Percentiles rank a stretch among this genome's conserved stretches.
These are phyloP conservation scores for Pseudochaenichthys georgianus DNA, from an alignment of 2,797 vertebrate genomes.

Conservation along the genomic window DNA sequence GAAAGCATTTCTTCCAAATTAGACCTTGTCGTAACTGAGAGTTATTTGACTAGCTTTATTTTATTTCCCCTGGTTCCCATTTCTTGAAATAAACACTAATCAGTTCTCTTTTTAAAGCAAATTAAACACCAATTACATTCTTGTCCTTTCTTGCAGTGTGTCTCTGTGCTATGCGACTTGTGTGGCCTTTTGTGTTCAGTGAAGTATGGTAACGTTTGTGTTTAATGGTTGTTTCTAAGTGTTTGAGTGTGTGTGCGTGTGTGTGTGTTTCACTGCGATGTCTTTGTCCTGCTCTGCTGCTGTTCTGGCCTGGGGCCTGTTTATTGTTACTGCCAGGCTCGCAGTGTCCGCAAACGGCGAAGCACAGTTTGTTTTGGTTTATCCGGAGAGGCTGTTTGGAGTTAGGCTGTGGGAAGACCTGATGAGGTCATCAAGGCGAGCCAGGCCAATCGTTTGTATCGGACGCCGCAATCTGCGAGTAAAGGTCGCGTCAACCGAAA, in stretches of 20 bases:
- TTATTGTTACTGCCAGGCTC: constrained; percentile 67
- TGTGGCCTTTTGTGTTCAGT: constrained; percentile 47
- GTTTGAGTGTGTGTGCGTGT: constrained; percentile 22
- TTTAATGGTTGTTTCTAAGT: constrained; percentile 10
- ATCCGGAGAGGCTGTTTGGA: constrained; percentile 69
- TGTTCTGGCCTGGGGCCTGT: constrained; percentile 53
- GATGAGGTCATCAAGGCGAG: constrained; percentile 65
- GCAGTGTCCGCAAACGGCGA: constrained; percentile 48
- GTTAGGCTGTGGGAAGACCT: constrained; percentile 41
- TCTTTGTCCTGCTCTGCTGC: constrained; percentile 45
- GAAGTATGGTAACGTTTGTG: constrained; percentile 20
- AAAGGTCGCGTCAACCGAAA: constrained; percentile 68
- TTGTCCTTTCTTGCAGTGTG: not conserved
- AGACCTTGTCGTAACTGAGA: not conserved
- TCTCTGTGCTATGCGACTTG: constrained; percentile 31
- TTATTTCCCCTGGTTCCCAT: not conserved
- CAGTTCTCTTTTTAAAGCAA: not conserved
- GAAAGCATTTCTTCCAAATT: too few relatives aligned
- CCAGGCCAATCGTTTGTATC: constrained; percentile 65
- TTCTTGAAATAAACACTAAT: not conserved
- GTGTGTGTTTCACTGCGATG: constrained; percentile 25
- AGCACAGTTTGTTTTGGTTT: constrained; percentile 68
- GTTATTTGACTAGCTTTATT: not conserved
- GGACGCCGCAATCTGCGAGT: constrained; percentile 60
- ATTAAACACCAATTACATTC: not conserved